Conservation (phyloP, 2,797 vertebrate species). For the Chelonia mydas region DNA sequence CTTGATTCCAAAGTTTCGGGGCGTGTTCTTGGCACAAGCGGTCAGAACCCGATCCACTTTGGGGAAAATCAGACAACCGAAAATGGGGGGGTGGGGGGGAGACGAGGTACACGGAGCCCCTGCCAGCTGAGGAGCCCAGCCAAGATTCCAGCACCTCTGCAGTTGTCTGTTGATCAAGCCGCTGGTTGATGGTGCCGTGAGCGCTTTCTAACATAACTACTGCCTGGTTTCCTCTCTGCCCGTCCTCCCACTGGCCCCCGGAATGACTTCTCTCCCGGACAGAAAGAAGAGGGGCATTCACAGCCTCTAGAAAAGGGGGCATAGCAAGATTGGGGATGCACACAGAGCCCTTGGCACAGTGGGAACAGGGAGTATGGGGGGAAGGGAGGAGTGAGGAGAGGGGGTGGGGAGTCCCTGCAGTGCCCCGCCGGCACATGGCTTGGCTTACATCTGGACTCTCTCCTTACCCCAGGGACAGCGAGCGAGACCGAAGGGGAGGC, state of each 20-base stretch:
- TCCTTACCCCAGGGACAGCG: not conserved
- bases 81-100: not conserved
- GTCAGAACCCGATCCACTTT: not conserved
- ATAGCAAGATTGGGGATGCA: not conserved
- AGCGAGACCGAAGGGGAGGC: not conserved
- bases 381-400: not conserved
- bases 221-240: not conserved
- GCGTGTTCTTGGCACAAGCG: not conserved
- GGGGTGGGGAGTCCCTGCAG: not conserved
- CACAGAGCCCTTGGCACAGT: not conserved
- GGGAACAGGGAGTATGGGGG: too few species aligned
- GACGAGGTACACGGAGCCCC: not conserved
- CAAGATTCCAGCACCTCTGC: too few species aligned
- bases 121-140: too few species aligned
- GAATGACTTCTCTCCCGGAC: not conserved
- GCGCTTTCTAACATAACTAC: not conserved
- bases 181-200: not conserved
- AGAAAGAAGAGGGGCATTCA: not conserved
- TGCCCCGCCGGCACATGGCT: not conserved
- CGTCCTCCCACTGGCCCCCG: not conserved
- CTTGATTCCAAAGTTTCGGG: not conserved
- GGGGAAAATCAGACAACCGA: not conserved
- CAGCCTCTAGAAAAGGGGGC: not conserved
- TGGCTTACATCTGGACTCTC: not conserved
- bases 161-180: not conserved